phyloP scores from a whole-genome alignment of 2,797 vertebrate species.

The Carapus acus region DNA sequence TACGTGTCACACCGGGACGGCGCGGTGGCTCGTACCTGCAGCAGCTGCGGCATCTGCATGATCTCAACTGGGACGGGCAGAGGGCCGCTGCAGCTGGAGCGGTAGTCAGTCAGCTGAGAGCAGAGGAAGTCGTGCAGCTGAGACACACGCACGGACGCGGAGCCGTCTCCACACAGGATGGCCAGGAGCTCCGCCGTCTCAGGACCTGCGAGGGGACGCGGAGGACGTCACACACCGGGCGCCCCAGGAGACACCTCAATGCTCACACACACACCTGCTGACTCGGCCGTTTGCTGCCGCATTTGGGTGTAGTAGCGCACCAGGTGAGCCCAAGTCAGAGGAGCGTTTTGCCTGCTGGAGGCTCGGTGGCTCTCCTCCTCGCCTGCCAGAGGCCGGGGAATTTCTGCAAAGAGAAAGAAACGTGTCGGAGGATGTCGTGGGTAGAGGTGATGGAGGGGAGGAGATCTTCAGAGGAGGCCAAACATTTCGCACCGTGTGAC shows the following conservation, averaged over 20 bases:
- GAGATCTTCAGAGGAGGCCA: too few species aligned
- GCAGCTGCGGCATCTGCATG: constrained; percentile 30
- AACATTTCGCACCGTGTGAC: constrained; percentile 48
- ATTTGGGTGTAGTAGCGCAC: constrained; percentile 73
- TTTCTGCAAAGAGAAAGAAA: too few species aligned
- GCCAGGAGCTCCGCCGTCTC: constrained; percentile 48
- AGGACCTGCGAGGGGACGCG: constrained; percentile 12
- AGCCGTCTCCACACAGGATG: constrained; percentile 63
- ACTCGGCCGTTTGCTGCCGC: constrained; percentile 62
- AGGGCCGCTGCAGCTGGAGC: constrained; percentile 62
- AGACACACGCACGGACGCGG: constrained; percentile 68
- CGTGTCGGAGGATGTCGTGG: too few species aligned
- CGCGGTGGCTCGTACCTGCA: constrained; percentile 27
- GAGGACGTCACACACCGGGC: too few species aligned
- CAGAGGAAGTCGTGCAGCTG: constrained; percentile 76
- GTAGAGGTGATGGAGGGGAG: too few species aligned
- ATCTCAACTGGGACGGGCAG: constrained; percentile 63
- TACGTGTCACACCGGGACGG: too few species aligned
- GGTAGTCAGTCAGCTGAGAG: constrained; percentile 67
- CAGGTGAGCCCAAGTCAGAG: constrained; percentile 73
- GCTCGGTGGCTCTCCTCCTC: constrained; percentile 1
- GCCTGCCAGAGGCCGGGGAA: not conserved
- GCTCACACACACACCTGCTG: constrained; percentile 13
- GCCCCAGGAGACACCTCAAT: constrained; percentile 4
- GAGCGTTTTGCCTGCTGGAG: constrained; percentile 17